Base-by-base conservation (phyloP, 2,113 vertebrate genomes). In the Proteles cristata region DNA sequence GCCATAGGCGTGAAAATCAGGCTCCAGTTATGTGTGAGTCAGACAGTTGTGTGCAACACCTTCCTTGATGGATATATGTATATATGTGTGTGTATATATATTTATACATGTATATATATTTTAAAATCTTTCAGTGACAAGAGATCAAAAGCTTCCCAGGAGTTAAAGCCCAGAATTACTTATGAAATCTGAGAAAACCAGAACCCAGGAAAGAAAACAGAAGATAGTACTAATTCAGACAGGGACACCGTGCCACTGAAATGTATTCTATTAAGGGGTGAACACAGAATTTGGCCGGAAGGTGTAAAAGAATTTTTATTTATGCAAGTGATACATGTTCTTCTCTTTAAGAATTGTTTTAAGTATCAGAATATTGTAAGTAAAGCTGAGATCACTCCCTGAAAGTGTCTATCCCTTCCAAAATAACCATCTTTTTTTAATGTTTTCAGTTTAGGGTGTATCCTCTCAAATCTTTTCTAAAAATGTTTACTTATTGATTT, bases 111-210 rank as follows among this genome's bases (percentile, higher is more conserved):
- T 39, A 39, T 39, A 39, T 10, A 25, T 73, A 23, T 79, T 43
- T 79, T 61, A 63, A 88, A 82, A 25, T 21, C 21, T 81, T 92
- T 48, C 39, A 50, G 14, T 82, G 63, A 48, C 48, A 31, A 69
- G 48, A 90, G 80, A 82, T 82, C 48, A 21, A 82, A 95, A 87
- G 21, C 73, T 80, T 90, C 79, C 48, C 31, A 68, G 63, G 79
- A 69, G 17, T 21, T 61, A 35, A 91, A 94, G 26, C 63, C 45
- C 53, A 53, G 71, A 71, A 63, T 26, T 89, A 16, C 80, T 80
- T 53, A 79, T 73, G 43, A 43, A 80, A 66, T 73, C n/a, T 63
- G 73, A 95, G 48, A 73, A 39, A 80, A 48, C 9, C 55, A 77
- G 80, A n/a, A 79, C 43, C 71, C 35, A 45, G 74, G 95, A 69